Conservation (phyloP, 2,113 vertebrate species). For the Peromyscus californicus region DNA sequence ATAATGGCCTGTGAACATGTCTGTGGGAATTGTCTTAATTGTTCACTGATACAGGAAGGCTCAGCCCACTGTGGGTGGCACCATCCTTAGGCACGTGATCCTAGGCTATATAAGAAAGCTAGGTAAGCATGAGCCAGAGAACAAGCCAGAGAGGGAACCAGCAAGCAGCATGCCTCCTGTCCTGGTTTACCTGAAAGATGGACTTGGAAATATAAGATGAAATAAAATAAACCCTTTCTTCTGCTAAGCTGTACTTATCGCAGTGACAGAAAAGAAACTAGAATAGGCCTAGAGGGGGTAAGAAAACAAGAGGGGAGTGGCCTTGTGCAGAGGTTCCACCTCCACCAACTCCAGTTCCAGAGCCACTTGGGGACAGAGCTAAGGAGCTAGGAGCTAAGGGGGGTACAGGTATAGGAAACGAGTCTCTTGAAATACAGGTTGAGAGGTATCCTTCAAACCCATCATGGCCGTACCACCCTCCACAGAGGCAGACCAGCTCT, state of each 20-base stretch:
- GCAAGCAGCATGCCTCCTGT: not conserved
- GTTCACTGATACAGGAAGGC: not conserved
- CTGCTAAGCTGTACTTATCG: not conserved
- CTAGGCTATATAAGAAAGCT: not conserved
- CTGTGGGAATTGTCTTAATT: not conserved
- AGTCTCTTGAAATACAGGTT: not conserved
- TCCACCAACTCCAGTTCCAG: not conserved
- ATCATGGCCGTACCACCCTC: fast-evolving
- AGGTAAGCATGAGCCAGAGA: not conserved
- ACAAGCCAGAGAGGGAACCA: not conserved
- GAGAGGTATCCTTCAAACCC: not conserved
- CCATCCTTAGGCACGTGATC: not conserved
- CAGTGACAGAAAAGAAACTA: not conserved
- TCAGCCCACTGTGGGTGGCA: not conserved
- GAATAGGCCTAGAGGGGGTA: fast-evolving
- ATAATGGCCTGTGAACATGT: not conserved
- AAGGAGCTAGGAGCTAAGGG: not conserved
- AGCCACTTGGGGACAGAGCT: not conserved
- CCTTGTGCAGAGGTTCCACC: not conserved
- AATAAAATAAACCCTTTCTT: not conserved
- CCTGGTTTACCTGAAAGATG: not conserved
- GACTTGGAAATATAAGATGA: not conserved
- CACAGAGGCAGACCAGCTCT: not conserved
- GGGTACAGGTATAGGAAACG: not conserved
- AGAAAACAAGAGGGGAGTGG: not conserved